Conservation (phyloP, 2,888 invertebrate species). For the Dermolepida albohirtum region DNA sequence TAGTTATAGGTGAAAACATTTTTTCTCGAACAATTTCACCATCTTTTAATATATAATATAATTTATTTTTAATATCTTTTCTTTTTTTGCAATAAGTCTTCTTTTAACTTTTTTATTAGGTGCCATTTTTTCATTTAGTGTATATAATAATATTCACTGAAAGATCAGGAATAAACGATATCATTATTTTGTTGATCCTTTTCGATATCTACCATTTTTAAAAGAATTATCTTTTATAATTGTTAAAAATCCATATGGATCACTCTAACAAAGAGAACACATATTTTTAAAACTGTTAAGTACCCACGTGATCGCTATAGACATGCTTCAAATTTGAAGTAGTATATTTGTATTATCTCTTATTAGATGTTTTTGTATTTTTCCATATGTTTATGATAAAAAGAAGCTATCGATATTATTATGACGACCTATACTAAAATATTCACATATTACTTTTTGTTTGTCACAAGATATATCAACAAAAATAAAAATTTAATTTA, state of each 20-base stretch:
- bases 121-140: neutral
- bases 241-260: slow-evolving; percentile 53
- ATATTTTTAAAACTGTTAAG: slow-evolving; percentile 51
- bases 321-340: slow-evolving; percentile 54
- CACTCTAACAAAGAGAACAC: slow-evolving; percentile 55
- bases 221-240: slow-evolving; percentile 53
- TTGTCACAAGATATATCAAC: slow-evolving; percentile 57
- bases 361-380: slow-evolving; percentile 56
- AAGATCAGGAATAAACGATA: too few species aligned
- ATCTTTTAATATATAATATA: slow-evolving; percentile 19
- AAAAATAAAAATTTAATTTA: slow-evolving; percentile 57
- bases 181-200: neutral
- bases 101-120: neutral
- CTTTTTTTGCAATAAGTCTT: neutral
- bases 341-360: slow-evolving; percentile 56
- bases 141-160: too few species aligned
- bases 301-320: slow-evolving; percentile 42
- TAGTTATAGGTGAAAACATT: slow-evolving; percentile 24
- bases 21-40: slow-evolving; percentile 23
- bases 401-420: slow-evolving; percentile 55
- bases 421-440: slow-evolving; percentile 49
- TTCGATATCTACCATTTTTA: slow-evolving; percentile 43
- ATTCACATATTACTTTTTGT: slow-evolving; percentile 50
- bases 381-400: slow-evolving; percentile 55
- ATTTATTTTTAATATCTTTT: slow-evolving; percentile 13